Conservation (phyloP, 2,113 vertebrate genomes). For the Plectropomus leopardus region DNA sequence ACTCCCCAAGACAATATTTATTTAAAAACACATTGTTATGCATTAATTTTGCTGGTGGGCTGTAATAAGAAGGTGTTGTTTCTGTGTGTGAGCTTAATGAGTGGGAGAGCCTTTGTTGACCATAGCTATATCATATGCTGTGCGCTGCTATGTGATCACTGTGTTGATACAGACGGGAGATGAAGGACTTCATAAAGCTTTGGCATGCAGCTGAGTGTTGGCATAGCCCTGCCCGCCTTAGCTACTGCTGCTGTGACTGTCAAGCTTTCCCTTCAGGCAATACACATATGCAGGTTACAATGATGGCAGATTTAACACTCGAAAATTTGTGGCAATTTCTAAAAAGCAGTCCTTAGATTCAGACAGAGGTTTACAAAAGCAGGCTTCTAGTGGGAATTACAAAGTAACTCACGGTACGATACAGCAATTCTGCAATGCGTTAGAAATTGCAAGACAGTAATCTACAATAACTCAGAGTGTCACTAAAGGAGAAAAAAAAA, state of each 20-base stretch:
- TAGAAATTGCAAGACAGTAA: no score
- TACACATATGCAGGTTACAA: background rate
- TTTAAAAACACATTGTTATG: conserved; percentile 69
- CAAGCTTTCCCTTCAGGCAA: background rate
- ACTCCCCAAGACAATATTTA: conserved; percentile 65
- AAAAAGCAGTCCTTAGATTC: background rate
- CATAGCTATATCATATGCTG: conserved; percentile 1
- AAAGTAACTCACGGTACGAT: no score
- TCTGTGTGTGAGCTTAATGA: conserved; percentile 27
- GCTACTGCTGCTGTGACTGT: background rate
- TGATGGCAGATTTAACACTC: no score
- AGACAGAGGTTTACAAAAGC: background rate
- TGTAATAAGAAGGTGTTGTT: conserved; percentile 33
- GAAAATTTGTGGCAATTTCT: no score
- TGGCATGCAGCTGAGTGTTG: background rate
- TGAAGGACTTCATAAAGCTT: background rate
- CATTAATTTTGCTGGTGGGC: conserved; percentile 47
- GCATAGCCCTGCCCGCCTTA: background rate
- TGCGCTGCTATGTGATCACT: background rate
- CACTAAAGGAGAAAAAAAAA: no score
- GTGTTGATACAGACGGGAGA: background rate
- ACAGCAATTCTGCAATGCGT: no score
- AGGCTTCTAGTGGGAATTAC: background rate
- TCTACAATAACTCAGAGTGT: no score
- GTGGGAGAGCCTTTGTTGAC: background rate